Percentiles rank a stretch among this genome's conserved stretches.
Evolutionary conservation across 2,888 invertebrate genomes (phyloP).

Genomic region (Papilio gigon): DNA sequence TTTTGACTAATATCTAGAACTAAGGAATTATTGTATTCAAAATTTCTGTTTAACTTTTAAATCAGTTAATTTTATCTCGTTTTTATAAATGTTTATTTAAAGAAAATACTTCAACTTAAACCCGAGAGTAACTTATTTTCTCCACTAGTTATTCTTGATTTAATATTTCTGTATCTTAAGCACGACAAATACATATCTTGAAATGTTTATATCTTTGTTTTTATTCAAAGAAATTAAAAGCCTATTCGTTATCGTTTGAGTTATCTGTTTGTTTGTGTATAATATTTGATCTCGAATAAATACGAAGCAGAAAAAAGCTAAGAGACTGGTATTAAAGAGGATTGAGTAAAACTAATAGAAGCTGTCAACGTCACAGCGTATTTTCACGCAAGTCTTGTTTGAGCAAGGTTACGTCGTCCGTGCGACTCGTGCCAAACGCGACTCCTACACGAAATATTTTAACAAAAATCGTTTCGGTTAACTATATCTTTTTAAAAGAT

Average conservation of each 20-base stretch:
- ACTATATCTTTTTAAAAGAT: not conserved
- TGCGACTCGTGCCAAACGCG: constrained; percentile 12
- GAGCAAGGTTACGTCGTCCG: constrained; percentile 12
- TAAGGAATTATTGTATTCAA: too few species aligned
- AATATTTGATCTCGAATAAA: not conserved
- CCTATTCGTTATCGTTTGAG: not conserved
- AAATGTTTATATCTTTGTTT: constrained; percentile 8
- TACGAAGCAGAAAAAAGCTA: constrained; percentile 4
- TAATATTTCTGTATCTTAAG: too few species aligned
- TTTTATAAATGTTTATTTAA: too few species aligned
- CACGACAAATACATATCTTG: not conserved
- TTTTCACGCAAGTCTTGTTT: constrained; percentile 32
- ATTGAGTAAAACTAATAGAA: constrained; percentile 30
- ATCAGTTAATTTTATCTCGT: too few species aligned
- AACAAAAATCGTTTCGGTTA: not conserved
- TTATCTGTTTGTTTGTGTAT: not conserved
- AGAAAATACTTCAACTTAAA: too few species aligned
- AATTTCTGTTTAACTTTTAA: too few species aligned
- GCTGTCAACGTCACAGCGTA: constrained; percentile 31
- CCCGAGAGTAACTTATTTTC: too few species aligned
- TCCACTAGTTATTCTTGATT: too few species aligned
- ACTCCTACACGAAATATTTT: constrained; percentile 4
- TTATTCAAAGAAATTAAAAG: not conserved
- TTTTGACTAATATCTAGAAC: constrained; percentile 23
- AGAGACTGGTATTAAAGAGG: constrained; percentile 12